These are phyloP conservation scores for Trichechus manatus DNA, from an alignment of 2,113 vertebrate genomes.

Conservation along the genomic window DNA sequence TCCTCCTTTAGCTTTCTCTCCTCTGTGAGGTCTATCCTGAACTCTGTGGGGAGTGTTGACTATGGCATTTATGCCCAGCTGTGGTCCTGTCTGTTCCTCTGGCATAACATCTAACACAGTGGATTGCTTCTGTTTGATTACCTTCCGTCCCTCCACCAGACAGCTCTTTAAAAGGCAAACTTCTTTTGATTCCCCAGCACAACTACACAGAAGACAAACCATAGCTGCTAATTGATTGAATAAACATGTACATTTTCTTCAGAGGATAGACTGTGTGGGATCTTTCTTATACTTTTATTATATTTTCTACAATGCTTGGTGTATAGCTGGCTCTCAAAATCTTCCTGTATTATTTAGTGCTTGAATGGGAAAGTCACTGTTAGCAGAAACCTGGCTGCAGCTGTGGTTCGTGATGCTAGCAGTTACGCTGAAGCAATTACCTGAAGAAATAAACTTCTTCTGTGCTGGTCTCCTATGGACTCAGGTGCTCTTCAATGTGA, in stretches of 20 bases:
- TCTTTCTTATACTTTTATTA: not conserved
- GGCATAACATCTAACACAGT: rapidly evolving
- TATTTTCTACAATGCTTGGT: not conserved
- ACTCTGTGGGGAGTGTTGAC: too few relatives aligned
- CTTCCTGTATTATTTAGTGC: not conserved
- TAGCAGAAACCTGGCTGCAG: not conserved
- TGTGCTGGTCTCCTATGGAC: not conserved
- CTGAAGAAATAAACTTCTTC: not conserved
- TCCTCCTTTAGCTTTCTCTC: not conserved
- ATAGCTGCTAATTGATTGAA: not conserved
- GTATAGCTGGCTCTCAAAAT: not conserved
- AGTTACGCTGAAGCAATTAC: not conserved
- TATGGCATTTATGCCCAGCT: not conserved
- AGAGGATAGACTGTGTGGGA: not conserved
- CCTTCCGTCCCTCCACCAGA: not conserved
- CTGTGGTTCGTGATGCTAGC: not conserved
- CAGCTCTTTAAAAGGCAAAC: not conserved
- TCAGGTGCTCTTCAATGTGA: not conserved
- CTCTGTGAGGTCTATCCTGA: not conserved
- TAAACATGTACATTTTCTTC: not conserved
- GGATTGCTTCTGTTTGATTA: not conserved
- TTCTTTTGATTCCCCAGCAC: not conserved
- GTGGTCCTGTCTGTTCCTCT: not conserved
- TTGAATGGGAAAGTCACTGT: not conserved
- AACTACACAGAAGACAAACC: not conserved